Evolutionary conservation across 2,797 vertebrate genomes (phyloP).

Genomic region (Amblyraja radiata): DNA sequence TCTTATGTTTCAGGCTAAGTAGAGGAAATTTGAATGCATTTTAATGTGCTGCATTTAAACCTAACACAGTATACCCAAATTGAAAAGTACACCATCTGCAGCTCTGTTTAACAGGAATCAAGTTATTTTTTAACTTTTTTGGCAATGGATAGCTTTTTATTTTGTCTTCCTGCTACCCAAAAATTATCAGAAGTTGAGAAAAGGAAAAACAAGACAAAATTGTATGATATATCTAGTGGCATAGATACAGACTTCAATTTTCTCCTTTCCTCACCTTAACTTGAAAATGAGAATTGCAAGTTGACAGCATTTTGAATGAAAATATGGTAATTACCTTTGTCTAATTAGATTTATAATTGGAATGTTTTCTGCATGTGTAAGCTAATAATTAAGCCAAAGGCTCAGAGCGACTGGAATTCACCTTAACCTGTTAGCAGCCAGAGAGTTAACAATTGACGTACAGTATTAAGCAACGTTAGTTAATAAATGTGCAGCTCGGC

Average conservation of each 20-base stretch:
- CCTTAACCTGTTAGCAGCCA: neutral
- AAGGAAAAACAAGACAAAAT: neutral
- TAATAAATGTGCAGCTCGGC: neutral
- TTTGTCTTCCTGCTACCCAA: neutral
- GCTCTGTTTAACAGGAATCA: neutral
- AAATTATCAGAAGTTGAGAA: neutral
- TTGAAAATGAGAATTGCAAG: neutral
- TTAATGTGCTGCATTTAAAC: neutral
- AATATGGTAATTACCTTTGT: slow-evolving; percentile 10
- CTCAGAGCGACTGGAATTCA: neutral
- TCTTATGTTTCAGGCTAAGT: neutral
- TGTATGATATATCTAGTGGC: neutral
- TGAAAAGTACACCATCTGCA: neutral
- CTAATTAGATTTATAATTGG: slow-evolving; percentile 8
- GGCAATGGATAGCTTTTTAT: neutral
- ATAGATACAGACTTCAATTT: neutral
- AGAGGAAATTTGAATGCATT: neutral
- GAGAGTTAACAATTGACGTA: neutral
- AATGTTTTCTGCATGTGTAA: neutral
- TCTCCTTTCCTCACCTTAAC: neutral
- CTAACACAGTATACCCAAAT: neutral
- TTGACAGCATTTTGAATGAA: neutral
- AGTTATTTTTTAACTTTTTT: neutral
- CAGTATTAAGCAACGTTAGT: neutral
- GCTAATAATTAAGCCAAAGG: neutral